Conservation (phyloP, 2,113 vertebrate species). For the Vombatus ursinus region DNA sequence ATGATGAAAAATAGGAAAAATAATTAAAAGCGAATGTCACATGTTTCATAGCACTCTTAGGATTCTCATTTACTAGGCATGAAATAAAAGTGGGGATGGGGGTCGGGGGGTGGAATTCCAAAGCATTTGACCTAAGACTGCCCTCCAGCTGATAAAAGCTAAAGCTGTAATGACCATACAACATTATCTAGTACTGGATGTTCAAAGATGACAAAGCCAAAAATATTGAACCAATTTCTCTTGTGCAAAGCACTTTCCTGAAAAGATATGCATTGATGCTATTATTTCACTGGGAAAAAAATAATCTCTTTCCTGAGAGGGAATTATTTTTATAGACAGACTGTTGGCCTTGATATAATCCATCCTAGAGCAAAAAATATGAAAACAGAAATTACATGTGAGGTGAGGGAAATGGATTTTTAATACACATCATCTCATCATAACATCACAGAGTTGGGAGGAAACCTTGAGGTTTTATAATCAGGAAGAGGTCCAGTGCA, state of each 20-base stretch:
- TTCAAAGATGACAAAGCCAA: slow-evolving; percentile 42
- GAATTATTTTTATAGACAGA: slow-evolving; percentile 64
- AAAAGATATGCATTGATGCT: slow-evolving; percentile 62
- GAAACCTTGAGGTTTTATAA: neutral
- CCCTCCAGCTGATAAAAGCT: slow-evolving; percentile 48
- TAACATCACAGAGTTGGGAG: neutral
- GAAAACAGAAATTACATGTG: slow-evolving; percentile 45
- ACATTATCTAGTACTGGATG: slow-evolving; percentile 13
- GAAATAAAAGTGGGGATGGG: slow-evolving; percentile 30
- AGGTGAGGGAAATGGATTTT: slow-evolving; percentile 35
- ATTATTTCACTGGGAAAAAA: slow-evolving; percentile 53
- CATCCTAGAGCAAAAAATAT: slow-evolving; percentile 21
- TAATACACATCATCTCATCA: neutral
- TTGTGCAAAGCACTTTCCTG: slow-evolving; percentile 56
- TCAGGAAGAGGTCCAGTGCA: neutral
- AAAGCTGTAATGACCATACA: slow-evolving; percentile 22
- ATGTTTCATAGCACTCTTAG: neutral
- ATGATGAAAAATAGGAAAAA: slow-evolving; percentile 8
- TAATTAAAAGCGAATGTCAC: neutral
- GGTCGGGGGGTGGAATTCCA: neutral
- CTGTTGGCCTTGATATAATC: slow-evolving; percentile 57
- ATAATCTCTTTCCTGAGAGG: slow-evolving; percentile 55
- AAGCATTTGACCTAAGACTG: slow-evolving; percentile 52
- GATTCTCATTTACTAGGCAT: neutral
- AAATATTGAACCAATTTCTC: slow-evolving; percentile 60